Base-by-base conservation (phyloP, 2,888 invertebrate genomes). In the Stratiomys singularior region DNA sequence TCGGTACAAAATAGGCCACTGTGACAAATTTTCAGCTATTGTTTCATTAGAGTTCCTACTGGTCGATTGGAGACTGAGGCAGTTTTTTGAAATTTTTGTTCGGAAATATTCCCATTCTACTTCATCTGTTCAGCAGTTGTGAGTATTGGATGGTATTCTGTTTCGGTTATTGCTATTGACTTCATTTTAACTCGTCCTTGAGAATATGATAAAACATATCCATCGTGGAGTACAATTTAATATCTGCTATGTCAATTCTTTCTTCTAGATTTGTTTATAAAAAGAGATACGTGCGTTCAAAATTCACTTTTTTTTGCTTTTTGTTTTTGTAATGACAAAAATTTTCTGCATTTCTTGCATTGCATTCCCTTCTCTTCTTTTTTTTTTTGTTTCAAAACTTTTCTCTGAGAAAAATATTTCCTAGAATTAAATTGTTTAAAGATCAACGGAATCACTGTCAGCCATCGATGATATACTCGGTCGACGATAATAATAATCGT, bases 361-460 rank as follows among this genome's bases (percentile, higher is more conserved):
- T 37, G 37, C 37, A 37, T 37, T 37, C 37, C 9, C 37, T 37
- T 37, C 9, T 37, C 37, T 37, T 23, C 27, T 63, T 5, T 5
- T 63, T 2, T n/a, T n/a, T 63, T 52, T 52, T 18, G 4, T 4
- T 52, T 52, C 15, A 63, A 63, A 63, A 63, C 18, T 63, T 18
- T 63, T 63, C 25, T 23, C 25, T 23, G 23, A 63, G 18, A 63
- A 63, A 63, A 25, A 25, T 63, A 18, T 11, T 74, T 58, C 28
- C 18, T 18, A 76, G 23, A 60, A 13, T 37, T 37, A 37, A 37
- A 37, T 37, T 37, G 30, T 71, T 69, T 23, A 72, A 78, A 64
- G 86, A 77, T 85, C 86, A 80, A 85, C 81, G 77, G 86, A 87
- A 78, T 87, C 87, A 80, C 86, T 87, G 79, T 87, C 87, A 78